These are phyloP conservation scores for Bubo bubo DNA, from an alignment of 2,113 vertebrate species.

Conservation along the genomic window DNA sequence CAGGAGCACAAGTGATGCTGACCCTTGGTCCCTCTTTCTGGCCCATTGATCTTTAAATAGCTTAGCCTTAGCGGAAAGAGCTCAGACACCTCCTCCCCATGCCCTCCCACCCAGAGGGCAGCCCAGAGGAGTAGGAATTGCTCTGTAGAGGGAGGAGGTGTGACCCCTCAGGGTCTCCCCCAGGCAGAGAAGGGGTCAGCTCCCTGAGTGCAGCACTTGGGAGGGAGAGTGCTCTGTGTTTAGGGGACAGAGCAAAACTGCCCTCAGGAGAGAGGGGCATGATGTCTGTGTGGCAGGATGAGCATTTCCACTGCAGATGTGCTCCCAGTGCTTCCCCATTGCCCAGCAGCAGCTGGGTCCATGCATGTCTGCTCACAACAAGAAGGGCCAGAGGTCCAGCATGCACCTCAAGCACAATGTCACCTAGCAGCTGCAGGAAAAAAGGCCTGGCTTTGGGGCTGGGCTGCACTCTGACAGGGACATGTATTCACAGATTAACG, in stretches of 20 bases:
- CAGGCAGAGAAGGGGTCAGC: background rate
- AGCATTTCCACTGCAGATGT: fast-evolving
- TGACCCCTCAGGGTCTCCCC: background rate
- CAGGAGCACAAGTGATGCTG: background rate
- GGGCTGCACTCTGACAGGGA: background rate
- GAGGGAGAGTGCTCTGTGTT: background rate
- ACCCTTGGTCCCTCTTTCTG: constrained; percentile 1
- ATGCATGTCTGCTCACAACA: fast-evolving
- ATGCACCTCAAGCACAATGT: background rate
- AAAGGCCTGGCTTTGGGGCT: background rate
- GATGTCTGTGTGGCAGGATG: fast-evolving
- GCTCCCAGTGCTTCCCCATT: background rate
- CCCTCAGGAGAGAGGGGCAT: background rate
- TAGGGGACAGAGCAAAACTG: background rate
- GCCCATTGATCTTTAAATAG: background rate
- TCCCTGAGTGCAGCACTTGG: background rate
- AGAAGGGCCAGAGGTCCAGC: background rate
- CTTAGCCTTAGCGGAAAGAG: background rate
- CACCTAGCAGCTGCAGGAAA: background rate
- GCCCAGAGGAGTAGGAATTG: background rate
- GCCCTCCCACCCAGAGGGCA: background rate
- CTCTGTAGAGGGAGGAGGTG: background rate
- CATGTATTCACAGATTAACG: background rate
- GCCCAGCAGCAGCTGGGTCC: background rate
- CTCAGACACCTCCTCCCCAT: background rate